phyloP scores from a whole-genome alignment of 64 coral and sea anemone genomes.

The Montipora cactus region DNA sequence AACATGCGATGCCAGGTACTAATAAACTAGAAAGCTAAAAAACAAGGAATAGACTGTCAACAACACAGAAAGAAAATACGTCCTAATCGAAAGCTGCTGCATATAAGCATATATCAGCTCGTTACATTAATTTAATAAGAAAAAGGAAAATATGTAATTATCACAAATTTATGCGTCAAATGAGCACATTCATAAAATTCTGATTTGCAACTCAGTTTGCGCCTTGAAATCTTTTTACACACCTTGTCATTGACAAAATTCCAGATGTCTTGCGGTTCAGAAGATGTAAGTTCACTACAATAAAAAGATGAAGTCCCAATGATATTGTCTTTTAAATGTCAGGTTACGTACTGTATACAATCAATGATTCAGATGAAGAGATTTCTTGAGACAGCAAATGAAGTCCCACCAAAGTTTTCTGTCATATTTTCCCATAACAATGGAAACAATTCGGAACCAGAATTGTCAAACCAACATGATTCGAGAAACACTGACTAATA shows the following conservation, averaged over 20 bases:
- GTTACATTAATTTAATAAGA: too few relatives aligned
- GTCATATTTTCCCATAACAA: not conserved
- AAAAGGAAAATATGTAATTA: too few relatives aligned
- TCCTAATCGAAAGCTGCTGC: too few relatives aligned
- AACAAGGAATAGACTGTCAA: too few relatives aligned
- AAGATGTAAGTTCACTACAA: not conserved
- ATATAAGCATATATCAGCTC: too few relatives aligned
- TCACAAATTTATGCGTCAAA: not conserved
- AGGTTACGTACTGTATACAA: too few relatives aligned
- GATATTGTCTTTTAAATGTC: not conserved
- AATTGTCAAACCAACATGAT: not conserved
- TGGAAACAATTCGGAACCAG: not conserved
- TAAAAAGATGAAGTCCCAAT: not conserved
- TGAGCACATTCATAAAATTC: not conserved
- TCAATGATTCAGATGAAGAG: too few relatives aligned
- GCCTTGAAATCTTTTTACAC: not conserved
- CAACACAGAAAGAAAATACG: too few relatives aligned
- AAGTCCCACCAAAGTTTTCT: not conserved
- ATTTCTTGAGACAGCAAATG: too few relatives aligned
- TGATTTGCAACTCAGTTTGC: too few relatives aligned
- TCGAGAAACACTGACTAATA: not conserved
- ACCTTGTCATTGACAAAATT: conserved; percentile 17
- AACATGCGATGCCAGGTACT: too few relatives aligned
- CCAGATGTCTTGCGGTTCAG: not conserved
- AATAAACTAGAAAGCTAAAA: too few relatives aligned